Percentiles rank a stretch among this genome's conserved stretches.
Conservation (phyloP, 2,888 invertebrate genomes). For the Piscicola geometra region DNA sequence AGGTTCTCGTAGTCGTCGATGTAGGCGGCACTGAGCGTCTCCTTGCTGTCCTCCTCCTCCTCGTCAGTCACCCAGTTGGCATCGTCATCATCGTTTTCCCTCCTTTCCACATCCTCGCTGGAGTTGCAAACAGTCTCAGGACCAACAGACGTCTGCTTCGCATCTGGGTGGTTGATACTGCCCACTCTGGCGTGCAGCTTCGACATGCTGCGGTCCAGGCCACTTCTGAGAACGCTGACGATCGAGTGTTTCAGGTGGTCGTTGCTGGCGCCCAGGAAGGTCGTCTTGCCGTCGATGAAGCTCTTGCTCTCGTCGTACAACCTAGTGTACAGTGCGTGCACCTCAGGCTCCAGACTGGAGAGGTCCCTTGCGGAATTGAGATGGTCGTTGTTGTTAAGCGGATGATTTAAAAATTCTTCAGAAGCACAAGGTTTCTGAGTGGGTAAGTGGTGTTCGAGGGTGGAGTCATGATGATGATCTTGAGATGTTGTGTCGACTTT, state of each 20-base stretch:
- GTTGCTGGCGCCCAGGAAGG: neutral
- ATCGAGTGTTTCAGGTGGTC: neutral
- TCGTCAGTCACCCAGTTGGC: conserved; percentile 23
- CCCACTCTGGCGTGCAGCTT: neutral
- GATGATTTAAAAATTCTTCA: no score
- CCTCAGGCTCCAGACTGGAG: neutral
- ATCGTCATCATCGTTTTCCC: conserved; percentile 20
- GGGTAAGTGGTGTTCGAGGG: no score
- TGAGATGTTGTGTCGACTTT: neutral
- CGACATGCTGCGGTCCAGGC: neutral
- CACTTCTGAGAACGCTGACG: conserved; percentile 2
- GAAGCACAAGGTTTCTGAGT: no score
- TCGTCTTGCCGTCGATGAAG: neutral
- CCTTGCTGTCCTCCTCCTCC: neutral
- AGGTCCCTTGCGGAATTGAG: neutral
- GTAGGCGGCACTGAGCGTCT: neutral
- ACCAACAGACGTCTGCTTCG: neutral
- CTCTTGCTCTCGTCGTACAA: neutral
- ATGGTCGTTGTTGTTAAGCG: no score
- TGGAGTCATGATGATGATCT: no score
- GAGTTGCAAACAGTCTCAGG: no score
- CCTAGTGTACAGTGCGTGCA: neutral
- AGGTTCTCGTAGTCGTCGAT: conserved; percentile 29
- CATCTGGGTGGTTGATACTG: neutral
- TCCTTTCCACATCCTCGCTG: no score